Conservation (phyloP, 2,113 vertebrate genomes). For the Tringa solitaria region DNA sequence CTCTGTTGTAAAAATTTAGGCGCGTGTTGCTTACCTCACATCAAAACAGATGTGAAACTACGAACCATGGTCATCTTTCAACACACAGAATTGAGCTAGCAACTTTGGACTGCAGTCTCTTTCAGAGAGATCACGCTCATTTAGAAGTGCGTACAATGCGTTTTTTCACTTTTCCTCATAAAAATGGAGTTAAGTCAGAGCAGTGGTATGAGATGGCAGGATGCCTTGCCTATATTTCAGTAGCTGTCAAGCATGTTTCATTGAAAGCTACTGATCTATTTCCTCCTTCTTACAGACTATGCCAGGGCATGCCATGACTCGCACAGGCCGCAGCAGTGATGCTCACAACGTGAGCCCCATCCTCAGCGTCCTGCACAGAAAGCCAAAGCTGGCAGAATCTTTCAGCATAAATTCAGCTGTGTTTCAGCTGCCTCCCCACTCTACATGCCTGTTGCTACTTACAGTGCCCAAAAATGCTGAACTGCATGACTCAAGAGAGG, state of each 20-base stretch:
- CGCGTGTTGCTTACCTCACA: neutral
- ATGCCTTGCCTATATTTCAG: neutral
- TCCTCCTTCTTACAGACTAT: neutral
- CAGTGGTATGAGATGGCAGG: accelerated
- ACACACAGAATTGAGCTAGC: neutral
- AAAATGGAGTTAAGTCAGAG: neutral
- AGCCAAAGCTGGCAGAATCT: neutral
- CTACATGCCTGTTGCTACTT: neutral
- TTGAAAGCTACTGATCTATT: neutral
- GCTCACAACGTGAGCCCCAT: neutral
- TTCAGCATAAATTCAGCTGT: neutral
- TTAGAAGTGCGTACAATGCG: neutral
- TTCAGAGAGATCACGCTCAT: neutral
- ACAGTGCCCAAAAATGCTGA: neutral
- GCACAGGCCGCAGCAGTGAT: neutral
- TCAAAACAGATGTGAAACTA: neutral
- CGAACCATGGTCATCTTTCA: neutral
- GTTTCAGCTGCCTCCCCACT: neutral
- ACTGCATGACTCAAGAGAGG: neutral
- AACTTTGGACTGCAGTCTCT: neutral
- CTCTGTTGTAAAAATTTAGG: neutral
- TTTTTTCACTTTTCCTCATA: neutral
- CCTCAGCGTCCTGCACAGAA: neutral
- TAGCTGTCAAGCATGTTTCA: accelerated
- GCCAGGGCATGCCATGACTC: accelerated